Conservation (phyloP, 2,797 vertebrate species). For the Natrix natrix region DNA sequence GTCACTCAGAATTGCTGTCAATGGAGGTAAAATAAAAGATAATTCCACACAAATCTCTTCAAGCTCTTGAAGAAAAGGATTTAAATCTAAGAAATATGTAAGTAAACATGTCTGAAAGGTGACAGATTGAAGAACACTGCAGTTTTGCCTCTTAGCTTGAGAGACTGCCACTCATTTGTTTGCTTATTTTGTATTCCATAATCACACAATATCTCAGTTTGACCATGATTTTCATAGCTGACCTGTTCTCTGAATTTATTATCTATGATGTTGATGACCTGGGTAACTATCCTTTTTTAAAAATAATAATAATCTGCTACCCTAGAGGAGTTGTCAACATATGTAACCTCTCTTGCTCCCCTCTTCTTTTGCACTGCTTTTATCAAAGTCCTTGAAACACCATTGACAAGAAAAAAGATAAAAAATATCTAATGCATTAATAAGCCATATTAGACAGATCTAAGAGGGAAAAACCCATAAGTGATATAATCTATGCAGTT, state of each 20-base stretch:
- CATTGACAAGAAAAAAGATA: not conserved
- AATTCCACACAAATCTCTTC: not conserved
- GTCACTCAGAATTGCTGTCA: not conserved
- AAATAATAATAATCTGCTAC: not conserved
- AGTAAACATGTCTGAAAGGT: not conserved
- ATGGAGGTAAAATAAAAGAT: not conserved
- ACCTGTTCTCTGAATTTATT: not conserved
- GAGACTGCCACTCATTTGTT: not conserved
- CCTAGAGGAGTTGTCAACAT: not conserved
- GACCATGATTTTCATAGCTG: not conserved
- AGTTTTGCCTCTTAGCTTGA: not conserved
- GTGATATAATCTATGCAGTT: not conserved
- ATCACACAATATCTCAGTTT: not conserved
- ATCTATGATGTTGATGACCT: not conserved
- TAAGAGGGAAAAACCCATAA: not conserved
- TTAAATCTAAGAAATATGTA: not conserved
- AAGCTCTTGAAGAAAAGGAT: not conserved
- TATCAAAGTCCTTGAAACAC: not conserved
- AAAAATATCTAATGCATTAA: slow-evolving; percentile 2
- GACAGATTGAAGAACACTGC: not conserved
- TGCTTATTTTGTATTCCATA: not conserved
- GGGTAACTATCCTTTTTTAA: not conserved
- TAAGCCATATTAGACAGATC: not conserved
- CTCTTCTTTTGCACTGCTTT: not conserved
- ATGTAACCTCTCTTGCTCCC: not conserved